Conservation (phyloP, 2,797 vertebrate genomes). For the Poliocrania exsul region DNA sequence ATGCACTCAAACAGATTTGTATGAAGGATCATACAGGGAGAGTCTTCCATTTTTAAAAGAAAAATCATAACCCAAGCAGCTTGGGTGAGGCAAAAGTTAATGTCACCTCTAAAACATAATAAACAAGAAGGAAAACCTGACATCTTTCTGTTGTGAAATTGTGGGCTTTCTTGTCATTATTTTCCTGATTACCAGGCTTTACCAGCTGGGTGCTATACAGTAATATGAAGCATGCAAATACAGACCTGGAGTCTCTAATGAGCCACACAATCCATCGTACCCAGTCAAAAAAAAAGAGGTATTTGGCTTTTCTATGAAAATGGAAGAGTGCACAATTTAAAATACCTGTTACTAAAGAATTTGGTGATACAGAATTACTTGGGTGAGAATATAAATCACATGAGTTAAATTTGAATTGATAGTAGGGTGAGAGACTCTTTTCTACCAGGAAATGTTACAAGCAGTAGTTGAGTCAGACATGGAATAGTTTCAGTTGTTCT, state of each 20-base stretch:
- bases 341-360: background rate
- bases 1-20: background rate
- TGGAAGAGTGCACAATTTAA: background rate
- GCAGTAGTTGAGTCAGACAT: background rate
- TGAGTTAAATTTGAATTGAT: background rate
- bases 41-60: background rate
- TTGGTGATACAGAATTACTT: background rate
- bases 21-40: background rate
- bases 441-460: background rate
- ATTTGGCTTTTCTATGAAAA: background rate
- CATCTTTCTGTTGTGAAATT: background rate
- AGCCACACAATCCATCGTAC: background rate
- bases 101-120: background rate
- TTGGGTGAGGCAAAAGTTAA: background rate
- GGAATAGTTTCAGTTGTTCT: background rate
- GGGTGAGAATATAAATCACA: background rate
- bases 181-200: background rate
- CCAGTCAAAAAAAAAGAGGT: background rate
- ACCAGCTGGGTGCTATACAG: background rate
- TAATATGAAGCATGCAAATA: background rate
- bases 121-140: background rate
- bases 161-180: background rate
- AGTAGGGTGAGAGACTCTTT: background rate
- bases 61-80: background rate
- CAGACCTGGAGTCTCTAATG: background rate